Percentiles rank a stretch among this genome's conserved stretches.
These are phyloP conservation scores for Netelia melanura DNA, from an alignment of 2,888 invertebrate species.

Conservation along the genomic window DNA sequence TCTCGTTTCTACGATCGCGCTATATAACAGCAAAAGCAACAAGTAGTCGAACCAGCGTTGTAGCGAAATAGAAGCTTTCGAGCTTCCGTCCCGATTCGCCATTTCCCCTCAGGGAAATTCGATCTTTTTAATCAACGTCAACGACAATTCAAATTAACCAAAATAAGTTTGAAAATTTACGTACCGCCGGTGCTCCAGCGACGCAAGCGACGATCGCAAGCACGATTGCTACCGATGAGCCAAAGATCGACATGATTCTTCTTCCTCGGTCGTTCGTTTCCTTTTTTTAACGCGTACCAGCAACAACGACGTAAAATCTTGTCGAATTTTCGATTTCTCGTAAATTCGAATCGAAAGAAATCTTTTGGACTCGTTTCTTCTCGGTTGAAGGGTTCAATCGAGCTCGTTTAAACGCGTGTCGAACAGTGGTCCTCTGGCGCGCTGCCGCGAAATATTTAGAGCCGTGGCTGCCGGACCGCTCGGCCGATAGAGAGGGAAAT, in stretches of 20 bases:
- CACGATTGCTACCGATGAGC: constrained; percentile 61
- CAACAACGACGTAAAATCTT: not conserved
- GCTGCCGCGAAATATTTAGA: constrained; percentile 79
- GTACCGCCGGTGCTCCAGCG: constrained; percentile 73
- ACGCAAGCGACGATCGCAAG: constrained; percentile 62
- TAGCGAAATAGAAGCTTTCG: not conserved
- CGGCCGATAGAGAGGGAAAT: constrained; percentile 67
- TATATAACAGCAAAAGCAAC: not conserved
- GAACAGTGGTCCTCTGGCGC: constrained; percentile 75
- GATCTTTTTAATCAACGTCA: too few species aligned
- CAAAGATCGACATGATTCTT: constrained; percentile 59
- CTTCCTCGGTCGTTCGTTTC: not conserved
- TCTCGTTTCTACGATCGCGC: not conserved
- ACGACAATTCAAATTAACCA: not conserved
- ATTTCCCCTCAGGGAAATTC: too few species aligned
- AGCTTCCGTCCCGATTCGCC: not conserved
- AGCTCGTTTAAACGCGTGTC: constrained; percentile 67
- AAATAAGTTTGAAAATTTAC: not conserved
- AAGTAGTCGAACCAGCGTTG: not conserved
- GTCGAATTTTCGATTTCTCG: not conserved
- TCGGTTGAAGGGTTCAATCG: constrained; percentile 33
- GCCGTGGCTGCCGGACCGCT: constrained; percentile 59
- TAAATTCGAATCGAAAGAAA: not conserved
- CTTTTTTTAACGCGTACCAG: not conserved
- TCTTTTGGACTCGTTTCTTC: not conserved